Percentiles rank a stretch among this genome's conserved stretches.
Conservation (phyloP, 2,888 invertebrate genomes). For the Uropetala carovei region DNA sequence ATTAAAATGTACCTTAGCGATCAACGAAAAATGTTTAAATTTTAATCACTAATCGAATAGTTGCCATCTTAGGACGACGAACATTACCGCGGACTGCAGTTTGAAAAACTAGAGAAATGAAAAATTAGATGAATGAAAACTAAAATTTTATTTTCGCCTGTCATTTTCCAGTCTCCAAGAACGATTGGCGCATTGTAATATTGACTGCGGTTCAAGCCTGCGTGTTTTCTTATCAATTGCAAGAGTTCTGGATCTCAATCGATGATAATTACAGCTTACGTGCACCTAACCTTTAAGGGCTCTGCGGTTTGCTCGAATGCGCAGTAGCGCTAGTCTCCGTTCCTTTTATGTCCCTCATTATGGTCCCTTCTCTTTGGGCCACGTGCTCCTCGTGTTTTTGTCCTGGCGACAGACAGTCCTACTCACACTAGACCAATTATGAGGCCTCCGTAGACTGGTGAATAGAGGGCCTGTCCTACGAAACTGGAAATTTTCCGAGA, state of each 20-base stretch:
- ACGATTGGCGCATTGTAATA: not conserved
- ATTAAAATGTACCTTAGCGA: too few species aligned
- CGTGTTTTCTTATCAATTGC: slow-evolving; percentile 8
- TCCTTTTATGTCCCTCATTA: not conserved
- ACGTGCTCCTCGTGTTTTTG: not conserved
- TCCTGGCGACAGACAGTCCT: not conserved
- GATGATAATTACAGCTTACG: slow-evolving; percentile 8
- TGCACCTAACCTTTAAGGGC: not conserved
- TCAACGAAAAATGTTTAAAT: too few species aligned
- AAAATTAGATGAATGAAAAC: too few species aligned
- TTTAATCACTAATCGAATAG: too few species aligned
- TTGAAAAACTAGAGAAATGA: too few species aligned
- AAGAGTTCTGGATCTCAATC: not conserved
- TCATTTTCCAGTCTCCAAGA: not conserved
- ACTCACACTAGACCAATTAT: slow-evolving; percentile 39
- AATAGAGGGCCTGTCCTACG: not conserved
- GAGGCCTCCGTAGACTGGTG: not conserved
- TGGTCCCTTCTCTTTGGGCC: not conserved
- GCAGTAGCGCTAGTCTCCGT: not conserved
- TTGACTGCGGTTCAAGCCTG: not conserved
- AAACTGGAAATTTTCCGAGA: not conserved
- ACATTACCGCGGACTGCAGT: too few species aligned
- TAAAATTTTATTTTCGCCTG: too few species aligned
- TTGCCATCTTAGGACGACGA: too few species aligned
- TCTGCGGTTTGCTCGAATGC: not conserved